Evolutionary conservation across 2,113 vertebrate genomes (phyloP).

Genomic region (Caranx melampygus): DNA sequence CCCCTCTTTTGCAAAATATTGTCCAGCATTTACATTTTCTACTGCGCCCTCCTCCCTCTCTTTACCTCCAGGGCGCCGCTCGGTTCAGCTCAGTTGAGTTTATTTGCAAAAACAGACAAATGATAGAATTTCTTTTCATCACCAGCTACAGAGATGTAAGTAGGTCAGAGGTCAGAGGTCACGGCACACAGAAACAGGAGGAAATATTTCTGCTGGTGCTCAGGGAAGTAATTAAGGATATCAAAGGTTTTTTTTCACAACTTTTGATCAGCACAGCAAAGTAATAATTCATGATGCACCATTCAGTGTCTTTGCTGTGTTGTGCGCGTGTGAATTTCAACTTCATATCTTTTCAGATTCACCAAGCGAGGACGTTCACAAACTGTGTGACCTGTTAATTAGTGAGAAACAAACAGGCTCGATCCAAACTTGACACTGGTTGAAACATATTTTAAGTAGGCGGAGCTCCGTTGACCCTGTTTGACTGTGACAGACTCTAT

Average conservation of each 20-base stretch:
- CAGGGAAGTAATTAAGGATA: too few species aligned
- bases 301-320: neutral
- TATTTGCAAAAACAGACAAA: neutral
- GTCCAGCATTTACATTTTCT: neutral
- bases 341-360: too few species aligned
- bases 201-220: neutral
- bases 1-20: neutral
- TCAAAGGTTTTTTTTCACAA: too few species aligned
- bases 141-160: too few species aligned
- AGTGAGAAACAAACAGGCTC: neutral
- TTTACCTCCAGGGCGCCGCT: neutral
- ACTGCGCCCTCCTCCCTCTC: too few species aligned
- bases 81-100: neutral
- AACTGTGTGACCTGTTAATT: slow-evolving; percentile 4
- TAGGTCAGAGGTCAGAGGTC: neutral
- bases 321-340: neutral
- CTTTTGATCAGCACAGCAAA: too few species aligned
- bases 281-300: neutral
- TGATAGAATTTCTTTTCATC: too few species aligned
- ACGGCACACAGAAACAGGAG: neutral
- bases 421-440: neutral
- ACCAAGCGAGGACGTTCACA: neutral
- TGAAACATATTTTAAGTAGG: neutral
- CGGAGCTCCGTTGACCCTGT: too few species aligned
- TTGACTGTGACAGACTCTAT: neutral